Evolutionary conservation across 2,888 invertebrate genomes (phyloP).

Genomic region (Pseudanteris insignis): DNA sequence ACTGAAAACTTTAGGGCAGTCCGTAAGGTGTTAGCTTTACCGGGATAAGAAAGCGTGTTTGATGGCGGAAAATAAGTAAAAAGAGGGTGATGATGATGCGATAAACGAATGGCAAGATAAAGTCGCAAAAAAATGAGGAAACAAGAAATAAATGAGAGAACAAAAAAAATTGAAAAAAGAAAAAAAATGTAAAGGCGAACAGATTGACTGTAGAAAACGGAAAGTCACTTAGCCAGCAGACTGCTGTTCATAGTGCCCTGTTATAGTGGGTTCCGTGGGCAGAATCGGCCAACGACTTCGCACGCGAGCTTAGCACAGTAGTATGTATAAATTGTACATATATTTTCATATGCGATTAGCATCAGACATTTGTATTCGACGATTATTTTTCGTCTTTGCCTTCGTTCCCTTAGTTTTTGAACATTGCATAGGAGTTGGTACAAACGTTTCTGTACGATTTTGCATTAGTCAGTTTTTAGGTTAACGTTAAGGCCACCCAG

Average conservation of each 20-base stretch:
- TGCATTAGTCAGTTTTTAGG: no score
- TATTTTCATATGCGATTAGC: conserved; percentile 29
- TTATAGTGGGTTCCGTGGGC: conserved; percentile 65
- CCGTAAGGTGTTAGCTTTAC: conserved; percentile 39
- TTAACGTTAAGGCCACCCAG: no score
- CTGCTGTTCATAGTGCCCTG: conserved; percentile 67
- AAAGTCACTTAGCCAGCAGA: conserved; percentile 65
- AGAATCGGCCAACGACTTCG: conserved; percentile 52
- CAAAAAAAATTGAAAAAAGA: background rate
- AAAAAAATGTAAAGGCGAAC: conserved; percentile 45
- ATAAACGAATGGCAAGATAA: background rate
- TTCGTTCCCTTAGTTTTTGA: background rate
- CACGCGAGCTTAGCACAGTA: conserved; percentile 35
- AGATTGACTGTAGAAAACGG: conserved; percentile 61
- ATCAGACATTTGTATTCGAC: conserved; percentile 21
- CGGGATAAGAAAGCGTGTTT: conserved; percentile 33
- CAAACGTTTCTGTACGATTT: conserved; percentile 14
- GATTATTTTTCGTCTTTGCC: conserved; percentile 11
- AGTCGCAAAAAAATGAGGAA: background rate
- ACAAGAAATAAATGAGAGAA: background rate
- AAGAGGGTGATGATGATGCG: background rate
- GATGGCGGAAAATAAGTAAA: conserved; percentile 6
- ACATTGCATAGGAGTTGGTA: no score
- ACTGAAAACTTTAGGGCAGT: conserved; percentile 33
- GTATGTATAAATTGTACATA: conserved; percentile 40